Evolutionary conservation across 2,888 invertebrate species (phyloP).

Genomic region (Escarpia spicata): DNA sequence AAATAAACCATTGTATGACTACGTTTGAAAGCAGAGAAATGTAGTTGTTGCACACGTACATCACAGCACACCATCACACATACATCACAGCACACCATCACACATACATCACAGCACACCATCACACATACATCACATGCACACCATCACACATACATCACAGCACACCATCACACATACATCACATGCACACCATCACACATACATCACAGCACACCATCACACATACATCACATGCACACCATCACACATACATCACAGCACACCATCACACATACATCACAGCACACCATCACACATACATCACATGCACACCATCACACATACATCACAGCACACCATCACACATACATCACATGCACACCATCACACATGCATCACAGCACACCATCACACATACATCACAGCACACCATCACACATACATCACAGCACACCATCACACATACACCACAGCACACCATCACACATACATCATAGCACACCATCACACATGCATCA

Average conservation of each 20-base stretch:
- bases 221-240: no score
- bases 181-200: no score
- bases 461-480: no score
- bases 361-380: not conserved
- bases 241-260: not conserved
- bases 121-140: not conserved
- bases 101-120: no score
- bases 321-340: not conserved
- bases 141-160: not conserved
- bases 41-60: not conserved
- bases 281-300: not conserved
- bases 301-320: no score
- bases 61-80: not conserved
- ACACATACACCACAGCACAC: not conserved
- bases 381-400: not conserved
- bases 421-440: no score
- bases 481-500: not conserved
- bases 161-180: no score
- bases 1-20: not conserved
- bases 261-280: not conserved
- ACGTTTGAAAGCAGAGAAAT: not conserved
- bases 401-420: not conserved
- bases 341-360: no score
- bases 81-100: not conserved
- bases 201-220: not conserved